Percentiles rank a stretch among this genome's conserved stretches.
Conservation (phyloP, 2,888 invertebrate genomes). For the Mactromeris polynyma region DNA sequence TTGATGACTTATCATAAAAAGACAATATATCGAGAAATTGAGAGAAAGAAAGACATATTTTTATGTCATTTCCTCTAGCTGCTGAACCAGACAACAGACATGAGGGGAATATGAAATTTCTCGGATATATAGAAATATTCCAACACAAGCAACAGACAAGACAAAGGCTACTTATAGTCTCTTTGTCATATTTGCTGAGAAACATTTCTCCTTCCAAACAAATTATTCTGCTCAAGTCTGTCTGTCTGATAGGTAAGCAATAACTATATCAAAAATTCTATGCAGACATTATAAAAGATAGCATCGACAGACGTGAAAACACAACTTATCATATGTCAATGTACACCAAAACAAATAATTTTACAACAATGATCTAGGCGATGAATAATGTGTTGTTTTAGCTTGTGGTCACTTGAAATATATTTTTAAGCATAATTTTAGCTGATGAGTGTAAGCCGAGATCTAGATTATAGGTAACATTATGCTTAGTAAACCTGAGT, state of each 20-base stretch:
- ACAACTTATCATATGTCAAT: neutral
- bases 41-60: neutral
- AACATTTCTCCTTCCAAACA: conserved; percentile 32
- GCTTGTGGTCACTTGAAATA: too few relatives aligned
- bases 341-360: too few relatives aligned
- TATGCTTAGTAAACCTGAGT: too few relatives aligned
- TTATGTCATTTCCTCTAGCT: conserved; percentile 1
- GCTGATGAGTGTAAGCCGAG: too few relatives aligned
- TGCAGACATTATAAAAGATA: conserved; percentile 24
- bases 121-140: neutral
- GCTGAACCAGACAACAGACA: neutral
- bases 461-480: too few relatives aligned
- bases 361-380: too few relatives aligned
- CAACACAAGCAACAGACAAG: conserved; percentile 6
- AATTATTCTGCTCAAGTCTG: conserved; percentile 47
- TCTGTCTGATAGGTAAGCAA: conserved; percentile 31
- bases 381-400: too few relatives aligned
- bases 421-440: too few relatives aligned
- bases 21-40: neutral
- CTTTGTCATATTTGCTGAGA: conserved; percentile 38
- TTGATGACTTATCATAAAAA: conserved; percentile 11
- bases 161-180: neutral
- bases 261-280: conserved; percentile 50
- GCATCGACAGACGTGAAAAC: neutral
- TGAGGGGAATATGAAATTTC: conserved; percentile 14